A percentile compares a stretch with the other conserved stretches of the same genome.
phyloP scores from a whole-genome alignment of 2,888 invertebrate species.

The Cataglyphis livida region DNA sequence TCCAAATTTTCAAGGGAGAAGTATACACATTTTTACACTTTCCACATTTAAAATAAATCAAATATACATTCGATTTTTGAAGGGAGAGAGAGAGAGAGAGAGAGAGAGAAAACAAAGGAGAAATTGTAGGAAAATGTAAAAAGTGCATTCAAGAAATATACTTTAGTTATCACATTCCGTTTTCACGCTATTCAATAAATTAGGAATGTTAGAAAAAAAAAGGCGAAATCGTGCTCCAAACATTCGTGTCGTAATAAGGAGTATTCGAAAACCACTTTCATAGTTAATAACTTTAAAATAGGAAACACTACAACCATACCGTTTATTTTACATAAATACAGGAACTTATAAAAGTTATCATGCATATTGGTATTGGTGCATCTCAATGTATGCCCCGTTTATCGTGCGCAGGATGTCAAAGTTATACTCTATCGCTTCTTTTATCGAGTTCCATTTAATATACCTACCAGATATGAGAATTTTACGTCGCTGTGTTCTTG shows the following conservation, averaged over 20 bases:
- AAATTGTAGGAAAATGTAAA: slow-evolving; percentile 35
- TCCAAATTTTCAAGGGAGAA: slow-evolving; percentile 35
- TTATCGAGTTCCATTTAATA: slow-evolving; percentile 19
- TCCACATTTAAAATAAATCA: slow-evolving; percentile 22
- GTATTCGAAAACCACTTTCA: slow-evolving; percentile 30
- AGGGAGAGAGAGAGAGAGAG: background rate
- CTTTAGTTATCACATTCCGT: slow-evolving; percentile 37
- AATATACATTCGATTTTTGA: slow-evolving; percentile 21
- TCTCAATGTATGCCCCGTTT: slow-evolving; percentile 23
- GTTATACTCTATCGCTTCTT: slow-evolving; percentile 32
- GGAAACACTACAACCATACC: slow-evolving; percentile 42
- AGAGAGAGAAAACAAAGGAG: background rate
- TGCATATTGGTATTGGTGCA: slow-evolving; percentile 36
- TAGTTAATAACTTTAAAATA: slow-evolving; percentile 38
- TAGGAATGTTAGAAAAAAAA: background rate
- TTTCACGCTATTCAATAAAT: slow-evolving; percentile 15
- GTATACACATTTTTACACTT: slow-evolving; percentile 44
- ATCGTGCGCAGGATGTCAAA: slow-evolving; percentile 33
- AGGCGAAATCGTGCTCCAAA: slow-evolving; percentile 4
- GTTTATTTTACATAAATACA: slow-evolving; percentile 50
- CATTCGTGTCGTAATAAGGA: slow-evolving; percentile 10
- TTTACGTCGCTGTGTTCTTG: slow-evolving; percentile 18
- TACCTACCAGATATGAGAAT: slow-evolving; percentile 35
- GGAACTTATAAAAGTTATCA: slow-evolving; percentile 48
- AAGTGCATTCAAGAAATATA: slow-evolving; percentile 39